Evolutionary conservation across 2,888 invertebrate genomes (phyloP), one percentile per base, ranked within the genome.

Genomic region (Tachina grossa): DNA sequence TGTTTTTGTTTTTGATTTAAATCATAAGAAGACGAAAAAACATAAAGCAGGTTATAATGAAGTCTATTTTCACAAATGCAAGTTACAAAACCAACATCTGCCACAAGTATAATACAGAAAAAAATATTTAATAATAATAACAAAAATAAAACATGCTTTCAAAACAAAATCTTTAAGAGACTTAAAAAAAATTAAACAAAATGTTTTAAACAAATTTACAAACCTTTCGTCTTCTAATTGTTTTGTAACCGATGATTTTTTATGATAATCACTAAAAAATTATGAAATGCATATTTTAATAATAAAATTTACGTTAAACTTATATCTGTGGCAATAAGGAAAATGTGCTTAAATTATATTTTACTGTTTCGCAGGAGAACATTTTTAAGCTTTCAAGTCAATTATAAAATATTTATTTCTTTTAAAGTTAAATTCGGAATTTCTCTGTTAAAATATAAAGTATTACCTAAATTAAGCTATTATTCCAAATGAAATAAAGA

Each of bases 241-340:
- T 39, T 93, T 89, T 10, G 93, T 93, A 88, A 94, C 91, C 90
- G 93, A 93, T 88, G 93, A 93, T 88, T 83, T 84, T 81, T 94
- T 94, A 90, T 94, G 94, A 87, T 94, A 94, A 88, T 94, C 94
- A 90, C 94, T 85, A 69, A 45, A 83, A 85, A 14, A 51, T 59
- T 61, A 49, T 75, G 53, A 69, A 68, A 49, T 51, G n/a, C n/a
- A 8, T 14, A 31, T 49, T 14, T 43, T 47, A 55, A 63, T 59
- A 55, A 71, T 71, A 39, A 19, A 61, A n/a, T 22, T 72, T 72
- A 6, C 0, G 5, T 31, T 31, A 31, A 31, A 6, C 5, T 31
- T 31, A 31, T 31, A 31, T 22, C n/a, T n/a, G n/a, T n/a, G n/a
- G n/a, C n/a, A n/a, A n/a, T n/a, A n/a, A n/a, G n/a, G n/a, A n/a